Base-by-base conservation (phyloP, 1,140 invertebrate species). In the Drosophila arawakana region DNA sequence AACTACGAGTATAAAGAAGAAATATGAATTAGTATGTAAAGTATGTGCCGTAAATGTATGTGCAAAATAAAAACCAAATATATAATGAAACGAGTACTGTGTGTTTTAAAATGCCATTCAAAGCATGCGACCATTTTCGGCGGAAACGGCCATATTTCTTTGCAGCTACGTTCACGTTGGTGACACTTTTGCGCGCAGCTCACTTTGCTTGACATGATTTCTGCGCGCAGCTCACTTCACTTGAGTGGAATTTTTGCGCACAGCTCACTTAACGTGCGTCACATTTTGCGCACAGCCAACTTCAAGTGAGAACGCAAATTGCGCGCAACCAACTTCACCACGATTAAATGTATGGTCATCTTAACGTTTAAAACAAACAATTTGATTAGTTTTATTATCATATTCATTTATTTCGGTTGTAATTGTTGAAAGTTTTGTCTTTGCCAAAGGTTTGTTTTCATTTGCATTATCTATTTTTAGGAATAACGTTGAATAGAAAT, bases 401-500 rank as follows among this genome's bases (percentile, higher is more conserved):
- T 78, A 66, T 73, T 76, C 66, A 78, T 86, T 78, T 79, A 81
- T 79, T 85, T 78, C 68, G 67, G 47, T 79, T 79, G 61, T 67
- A 76, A 76, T 68, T 73, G 68, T 68, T 81, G 67, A 81, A 82
- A 81, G 57, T 78, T 62, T 74, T 74, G 66, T 74, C 52, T 73
- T 30, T 70, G 63, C 46, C 63, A 77, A 68, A 73, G 34, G 43
- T 49, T 52, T 25, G 62, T 69, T 55, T 76, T 67, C 39, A 39
- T 59, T 65, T 76, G 15, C 41, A 70, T 62, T 80, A 85, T 84
- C 77, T 86, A 81, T 63, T 67, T 76, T 68, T 65, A 77, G 74
- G 68, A 85, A 81, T 84, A 85, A 88, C 84, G 73, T 83, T 62
- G 79, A 83, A 86, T 86, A 88, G 66, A 86, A 83, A 89, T 83